phyloP scores from a whole-genome alignment of 1,140 invertebrate species.

The Diprion similis region DNA sequence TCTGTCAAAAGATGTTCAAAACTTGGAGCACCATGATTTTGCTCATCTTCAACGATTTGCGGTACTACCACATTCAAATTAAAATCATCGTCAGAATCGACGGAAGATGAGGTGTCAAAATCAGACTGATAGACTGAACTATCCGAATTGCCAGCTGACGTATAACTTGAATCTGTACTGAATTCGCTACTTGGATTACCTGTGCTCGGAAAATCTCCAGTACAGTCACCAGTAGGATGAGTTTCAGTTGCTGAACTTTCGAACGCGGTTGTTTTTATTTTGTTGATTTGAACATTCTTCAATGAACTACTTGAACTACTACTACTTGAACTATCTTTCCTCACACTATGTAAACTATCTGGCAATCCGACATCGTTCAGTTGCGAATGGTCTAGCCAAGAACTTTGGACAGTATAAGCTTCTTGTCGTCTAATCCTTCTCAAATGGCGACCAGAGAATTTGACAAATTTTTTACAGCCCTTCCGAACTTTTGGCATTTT shows the following conservation, averaged over 20 bases:
- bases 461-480: background rate
- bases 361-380: background rate
- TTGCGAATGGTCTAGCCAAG: background rate
- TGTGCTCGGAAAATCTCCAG: too few relatives aligned
- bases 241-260: background rate
- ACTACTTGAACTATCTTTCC: background rate
- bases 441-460: background rate
- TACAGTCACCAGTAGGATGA: background rate
- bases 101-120: background rate
- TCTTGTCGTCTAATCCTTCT: background rate
- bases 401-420: background rate
- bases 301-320: background rate
- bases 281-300: too few relatives aligned
- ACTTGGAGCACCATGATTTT: background rate
- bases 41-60: too few relatives aligned
- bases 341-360: background rate
- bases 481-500: background rate
- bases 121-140: background rate
- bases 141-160: background rate
- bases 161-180: background rate
- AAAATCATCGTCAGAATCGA: background rate
- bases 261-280: too few relatives aligned
- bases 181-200: background rate
- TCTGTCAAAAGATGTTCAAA: constrained; percentile 3
- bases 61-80: background rate